Evolutionary conservation across 2,888 invertebrate species (phyloP), one percentile per base, ranked within the genome.

Genomic region (Cheilosia grossa): DNA sequence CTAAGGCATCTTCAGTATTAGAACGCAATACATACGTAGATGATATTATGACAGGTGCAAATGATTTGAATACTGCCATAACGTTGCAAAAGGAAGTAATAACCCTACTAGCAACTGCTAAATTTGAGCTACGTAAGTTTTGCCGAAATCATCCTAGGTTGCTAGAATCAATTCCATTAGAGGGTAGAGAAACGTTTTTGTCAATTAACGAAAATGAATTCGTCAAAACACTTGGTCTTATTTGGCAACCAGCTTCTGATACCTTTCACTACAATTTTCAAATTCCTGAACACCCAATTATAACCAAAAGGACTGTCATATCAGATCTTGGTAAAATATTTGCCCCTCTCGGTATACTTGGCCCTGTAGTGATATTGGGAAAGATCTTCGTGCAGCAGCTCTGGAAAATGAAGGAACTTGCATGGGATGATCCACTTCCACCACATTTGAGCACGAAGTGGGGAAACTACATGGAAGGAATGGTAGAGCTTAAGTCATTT

Each of bases 21-120:
- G 24, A 24, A 51, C 66, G 77, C 2, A 79, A 87, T 19, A 85
- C 83, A 42, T 88, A 88, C 49, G 82, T 88, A 9, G 87, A 87
- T 56, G 86, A 88, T 49, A 67, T 87, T 4, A 81, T 87, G 70
- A 82, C 70, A n/a, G 87, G 87, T 5, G 64, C 79, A 13, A 61
- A 87, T 53, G 51, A 40, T 30, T 30, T 80, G 24, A 13, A 67
- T 13, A 53, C 87, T 37, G 82, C 87, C 27, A 49, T 72, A n/a
- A n/a, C 49, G 27, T 54, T 85, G 13, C 79, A 81, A 54, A 13
- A 30, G 4, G 63, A 86, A 15, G 9, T 88, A 2, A 47, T 63
- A 9, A 9, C 21, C 13, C 37, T 86, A 7, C 21, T 88, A 15
- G 9, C 53, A 5, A 51, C 51, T 9, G 79, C 67, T 2, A 67